phyloP scores from a whole-genome alignment of 2,113 vertebrate genomes.

The Nesogale talazaci region DNA sequence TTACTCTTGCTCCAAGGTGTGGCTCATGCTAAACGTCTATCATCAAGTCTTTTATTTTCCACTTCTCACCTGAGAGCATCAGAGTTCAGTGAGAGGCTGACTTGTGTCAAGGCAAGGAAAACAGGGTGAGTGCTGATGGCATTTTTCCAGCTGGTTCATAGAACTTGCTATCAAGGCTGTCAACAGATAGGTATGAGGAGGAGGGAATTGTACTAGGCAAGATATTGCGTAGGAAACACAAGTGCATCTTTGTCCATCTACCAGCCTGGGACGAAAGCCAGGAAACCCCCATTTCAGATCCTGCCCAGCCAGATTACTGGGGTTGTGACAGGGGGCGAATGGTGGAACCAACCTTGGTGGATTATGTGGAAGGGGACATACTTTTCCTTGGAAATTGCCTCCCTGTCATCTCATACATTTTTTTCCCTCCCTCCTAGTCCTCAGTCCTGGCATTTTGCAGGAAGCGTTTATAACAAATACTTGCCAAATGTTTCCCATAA shows the following conservation, averaged over 20 bases:
- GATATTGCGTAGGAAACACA: not conserved
- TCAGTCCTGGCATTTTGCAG: conserved; percentile 41
- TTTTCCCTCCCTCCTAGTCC: conserved; percentile 10
- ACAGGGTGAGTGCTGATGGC: rapidly evolving
- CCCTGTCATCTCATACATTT: not conserved
- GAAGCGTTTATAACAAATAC: conserved; percentile 56
- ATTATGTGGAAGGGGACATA: not conserved
- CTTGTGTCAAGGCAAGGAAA: not conserved
- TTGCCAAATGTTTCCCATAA: conserved; percentile 73
- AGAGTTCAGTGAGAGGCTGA: not conserved
- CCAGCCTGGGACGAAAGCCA: not conserved
- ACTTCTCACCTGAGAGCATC: not conserved
- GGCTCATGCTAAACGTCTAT: not conserved
- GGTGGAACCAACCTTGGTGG: not conserved
- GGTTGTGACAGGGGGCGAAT: not conserved
- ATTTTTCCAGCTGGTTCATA: not conserved
- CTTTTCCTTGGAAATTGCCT: not conserved
- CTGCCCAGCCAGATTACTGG: not conserved
- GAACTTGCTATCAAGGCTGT: not conserved
- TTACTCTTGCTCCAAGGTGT: not conserved
- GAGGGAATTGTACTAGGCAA: not conserved
- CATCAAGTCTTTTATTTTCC: not conserved
- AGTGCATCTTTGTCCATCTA: not conserved
- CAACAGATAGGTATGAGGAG: not conserved
- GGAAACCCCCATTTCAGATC: not conserved